Base-by-base conservation (phyloP, 2,113 vertebrate genomes). In the Chionodraco myersi region DNA sequence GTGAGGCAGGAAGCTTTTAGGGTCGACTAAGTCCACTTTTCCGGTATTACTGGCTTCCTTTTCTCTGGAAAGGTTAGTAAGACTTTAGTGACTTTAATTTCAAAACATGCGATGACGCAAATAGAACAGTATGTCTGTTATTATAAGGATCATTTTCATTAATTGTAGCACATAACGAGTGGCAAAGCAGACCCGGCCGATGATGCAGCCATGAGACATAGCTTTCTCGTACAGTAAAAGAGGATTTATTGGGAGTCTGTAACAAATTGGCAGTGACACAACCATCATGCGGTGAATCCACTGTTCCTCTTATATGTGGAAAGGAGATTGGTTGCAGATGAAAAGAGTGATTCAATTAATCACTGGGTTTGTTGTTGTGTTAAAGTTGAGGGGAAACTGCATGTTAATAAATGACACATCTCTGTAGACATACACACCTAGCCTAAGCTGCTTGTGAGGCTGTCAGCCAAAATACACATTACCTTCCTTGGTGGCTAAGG, bases 401-500 rank as follows among this genome's bases (percentile, higher is more conserved):
- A 9, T 26, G 36, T 7, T n/a, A 34, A 54, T 59, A 52, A 77
- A 48, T 44, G 41, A 45, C 34, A 67, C 59, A 18, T 74, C 72
- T 53, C 34, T 56, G 54, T 16, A 57, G 54, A 57, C 30, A 41
- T 12, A 58, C 18, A 36, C 23, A 45, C 44, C 0, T 23, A 65
- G 23, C 36, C 41, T 36, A 15, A 68, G 16, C 74, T 14, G 26
- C 4, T 65, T 53, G 34, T 26, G 41, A 0, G 6, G 23, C 2
- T 9, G 1, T 59, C 7, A 79, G 67, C 56, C 49, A 67, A 79
- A 77, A 65, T 63, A 64, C 80, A 80, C 71, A 64, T 91, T 94
- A 94, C 94, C 94, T 1, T 91, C 94, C 87, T 92, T 94, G 83
- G 93, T 93, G 86, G 78, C 72, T 80, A 88, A 91, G 71, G 92